phyloP scores from a whole-genome alignment of 2,113 vertebrate species.

The Cyprinodon brontotheroides region DNA sequence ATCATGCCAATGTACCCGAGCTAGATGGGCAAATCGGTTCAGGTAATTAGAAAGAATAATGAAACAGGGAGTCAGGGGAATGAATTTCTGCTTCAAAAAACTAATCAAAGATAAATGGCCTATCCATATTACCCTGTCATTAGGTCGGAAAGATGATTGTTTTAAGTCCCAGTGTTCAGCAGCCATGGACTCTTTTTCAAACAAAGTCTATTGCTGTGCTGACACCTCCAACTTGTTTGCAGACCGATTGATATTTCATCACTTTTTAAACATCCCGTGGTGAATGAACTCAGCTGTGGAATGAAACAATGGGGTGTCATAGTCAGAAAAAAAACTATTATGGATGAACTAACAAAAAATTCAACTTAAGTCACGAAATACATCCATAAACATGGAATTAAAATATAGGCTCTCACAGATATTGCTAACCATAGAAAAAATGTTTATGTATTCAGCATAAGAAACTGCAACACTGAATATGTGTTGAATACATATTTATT shows the following conservation, averaged over 20 bases:
- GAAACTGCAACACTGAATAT: neutral
- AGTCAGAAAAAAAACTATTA: slow-evolving; percentile 34
- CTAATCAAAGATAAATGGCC: slow-evolving; percentile 78
- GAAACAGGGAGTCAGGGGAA: slow-evolving; percentile 70
- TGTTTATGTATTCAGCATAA: neutral
- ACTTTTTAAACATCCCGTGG: slow-evolving; percentile 40
- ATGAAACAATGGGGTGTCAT: slow-evolving; percentile 34
- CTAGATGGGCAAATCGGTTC: slow-evolving; percentile 70
- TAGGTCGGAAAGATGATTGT: slow-evolving; percentile 71
- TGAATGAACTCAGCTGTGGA: slow-evolving; percentile 59
- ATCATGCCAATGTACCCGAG: slow-evolving; percentile 61
- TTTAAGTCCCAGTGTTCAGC: slow-evolving; percentile 64
- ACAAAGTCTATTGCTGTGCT: slow-evolving; percentile 65
- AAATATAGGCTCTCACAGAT: neutral
- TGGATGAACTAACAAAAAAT: slow-evolving; percentile 46
- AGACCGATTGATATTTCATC: slow-evolving; percentile 65
- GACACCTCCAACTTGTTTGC: slow-evolving; percentile 60
- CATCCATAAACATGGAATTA: neutral
- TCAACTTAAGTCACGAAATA: neutral
- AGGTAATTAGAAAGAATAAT: slow-evolving; percentile 82
- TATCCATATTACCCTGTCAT: slow-evolving; percentile 71
- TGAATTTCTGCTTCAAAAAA: slow-evolving; percentile 71
- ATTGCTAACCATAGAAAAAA: neutral
- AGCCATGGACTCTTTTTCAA: slow-evolving; percentile 54
- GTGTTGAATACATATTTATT: no score